Percentiles rank a stretch among this genome's conserved stretches.
Conservation (phyloP, 2,113 vertebrate genomes). For the Protobothrops flavoviridis region DNA sequence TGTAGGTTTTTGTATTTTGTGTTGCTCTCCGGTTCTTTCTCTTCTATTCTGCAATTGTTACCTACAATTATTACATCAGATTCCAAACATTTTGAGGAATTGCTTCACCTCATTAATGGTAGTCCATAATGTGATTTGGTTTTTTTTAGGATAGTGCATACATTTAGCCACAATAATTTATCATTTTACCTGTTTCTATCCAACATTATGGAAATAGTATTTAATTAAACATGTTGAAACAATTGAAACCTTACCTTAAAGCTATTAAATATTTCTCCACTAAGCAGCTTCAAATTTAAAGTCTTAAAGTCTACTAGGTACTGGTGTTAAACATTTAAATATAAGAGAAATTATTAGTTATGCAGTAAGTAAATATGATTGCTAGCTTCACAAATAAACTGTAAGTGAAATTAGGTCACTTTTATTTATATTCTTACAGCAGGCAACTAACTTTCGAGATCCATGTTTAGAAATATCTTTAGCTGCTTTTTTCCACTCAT, state of each 20-base stretch:
- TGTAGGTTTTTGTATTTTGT: background rate
- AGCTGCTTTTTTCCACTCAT: background rate
- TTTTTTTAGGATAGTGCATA: background rate
- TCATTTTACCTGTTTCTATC: background rate
- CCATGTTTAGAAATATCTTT: slow-evolving; percentile 15
- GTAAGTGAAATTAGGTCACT: slow-evolving; percentile 18
- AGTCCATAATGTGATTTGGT: background rate
- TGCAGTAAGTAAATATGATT: slow-evolving; percentile 1
- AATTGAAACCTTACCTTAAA: background rate
- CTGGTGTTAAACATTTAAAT: slow-evolving; percentile 1
- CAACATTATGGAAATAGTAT: background rate
- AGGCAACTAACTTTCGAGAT: background rate
- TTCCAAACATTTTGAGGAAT: background rate
- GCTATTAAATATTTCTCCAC: background rate
- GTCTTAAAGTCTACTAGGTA: background rate
- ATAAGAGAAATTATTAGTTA: background rate
- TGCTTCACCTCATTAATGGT: background rate
- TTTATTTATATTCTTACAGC: slow-evolving; percentile 23
- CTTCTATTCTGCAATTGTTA: background rate
- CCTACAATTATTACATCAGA: background rate
- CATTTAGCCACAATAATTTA: background rate
- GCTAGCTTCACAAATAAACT: slow-evolving; percentile 30
- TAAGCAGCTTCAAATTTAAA: background rate
- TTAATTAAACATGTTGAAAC: no score
- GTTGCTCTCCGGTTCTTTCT: background rate